Evolutionary conservation across 2,888 invertebrate genomes (phyloP), one percentile per base, ranked within the genome.

Genomic region (Lasioglossum lativentre): DNA sequence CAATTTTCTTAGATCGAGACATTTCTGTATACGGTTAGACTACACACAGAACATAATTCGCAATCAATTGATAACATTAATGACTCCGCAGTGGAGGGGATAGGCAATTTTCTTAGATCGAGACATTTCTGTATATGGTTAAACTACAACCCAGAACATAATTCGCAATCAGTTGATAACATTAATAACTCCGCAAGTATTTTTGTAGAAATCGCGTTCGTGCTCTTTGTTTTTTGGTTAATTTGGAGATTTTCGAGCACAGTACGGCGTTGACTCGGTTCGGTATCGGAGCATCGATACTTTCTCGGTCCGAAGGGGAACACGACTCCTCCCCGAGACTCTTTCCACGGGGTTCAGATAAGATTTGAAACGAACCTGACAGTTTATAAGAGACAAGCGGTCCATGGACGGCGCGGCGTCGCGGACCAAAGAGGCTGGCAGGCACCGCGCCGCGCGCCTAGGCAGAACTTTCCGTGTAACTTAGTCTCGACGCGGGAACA

Each of bases 381-480:
- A 83, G 87, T 86, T 86, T 75, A 76, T 83, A 83, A 86, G 75
- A 78, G 86, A 83, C 80, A 86, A 80, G 76, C 77, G 75, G 80
- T 59, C 77, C 56, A 27, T 52, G 82, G 73, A 63, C 75, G 45
- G 42, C 72, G 56, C 75, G 45, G 42, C 72, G 56, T 30, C 56
- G 40, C 77, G 47, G 77, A 40, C 40, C 75, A 47, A 85, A 80
- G 85, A 86, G 77, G n/a, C n/a, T n/a, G n/a, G n/a, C n/a, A n/a
- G n/a, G 52, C 45, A 71, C 59, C 47, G 27, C 5, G 63, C 63
- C 30, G 63, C 27, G 27, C 16, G 63, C 63, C n/a, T 40, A 66
- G 27, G 66, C n/a, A 85, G 85, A 93, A 93, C 91, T 94, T 77
- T 92, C 79, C 79, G 79, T 83, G 89, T 89, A 93, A 94, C 90